Conservation (phyloP, 2,888 invertebrate genomes). For the Andrena marginata region DNA sequence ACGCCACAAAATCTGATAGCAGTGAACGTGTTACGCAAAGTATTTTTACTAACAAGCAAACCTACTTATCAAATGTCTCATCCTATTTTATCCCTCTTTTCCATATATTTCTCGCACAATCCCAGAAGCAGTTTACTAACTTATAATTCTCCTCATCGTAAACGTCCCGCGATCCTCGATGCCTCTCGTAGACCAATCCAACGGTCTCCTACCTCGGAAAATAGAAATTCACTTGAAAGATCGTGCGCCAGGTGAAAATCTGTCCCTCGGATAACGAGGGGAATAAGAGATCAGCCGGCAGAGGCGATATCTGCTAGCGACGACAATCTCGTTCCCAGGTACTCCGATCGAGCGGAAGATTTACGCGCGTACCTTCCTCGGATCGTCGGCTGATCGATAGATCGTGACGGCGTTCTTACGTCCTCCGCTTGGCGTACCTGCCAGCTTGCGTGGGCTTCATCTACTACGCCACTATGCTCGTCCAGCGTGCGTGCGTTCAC, state of each 20-base stretch:
- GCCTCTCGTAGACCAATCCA: background rate
- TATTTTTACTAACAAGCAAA: no score
- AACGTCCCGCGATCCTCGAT: background rate
- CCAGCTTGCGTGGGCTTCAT: slow-evolving; percentile 41
- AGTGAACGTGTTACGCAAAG: no score
- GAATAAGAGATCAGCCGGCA: slow-evolving; percentile 35
- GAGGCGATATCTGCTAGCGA: slow-evolving; percentile 28
- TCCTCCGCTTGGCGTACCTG: slow-evolving; percentile 43
- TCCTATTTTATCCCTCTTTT: background rate
- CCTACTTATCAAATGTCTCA: background rate
- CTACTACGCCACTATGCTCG: slow-evolving; percentile 4
- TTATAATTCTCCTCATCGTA: background rate
- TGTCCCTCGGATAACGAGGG: slow-evolving; percentile 22
- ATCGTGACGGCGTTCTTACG: slow-evolving; percentile 60
- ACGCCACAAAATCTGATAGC: no score
- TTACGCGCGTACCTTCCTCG: slow-evolving; percentile 55
- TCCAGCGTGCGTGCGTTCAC: background rate
- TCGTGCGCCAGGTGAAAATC: slow-evolving; percentile 20
- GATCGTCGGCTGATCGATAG: slow-evolving; percentile 66
- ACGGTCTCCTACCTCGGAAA: background rate
- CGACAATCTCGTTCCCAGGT: slow-evolving; percentile 44
- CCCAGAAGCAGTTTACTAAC: background rate
- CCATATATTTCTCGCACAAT: background rate
- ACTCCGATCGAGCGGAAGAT: slow-evolving; percentile 48
- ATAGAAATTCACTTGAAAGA: slow-evolving; percentile 15